Evolutionary conservation across 2,797 vertebrate genomes (phyloP), one percentile per base, ranked within the genome.

Genomic region (Pseudomugil tenellus): DNA sequence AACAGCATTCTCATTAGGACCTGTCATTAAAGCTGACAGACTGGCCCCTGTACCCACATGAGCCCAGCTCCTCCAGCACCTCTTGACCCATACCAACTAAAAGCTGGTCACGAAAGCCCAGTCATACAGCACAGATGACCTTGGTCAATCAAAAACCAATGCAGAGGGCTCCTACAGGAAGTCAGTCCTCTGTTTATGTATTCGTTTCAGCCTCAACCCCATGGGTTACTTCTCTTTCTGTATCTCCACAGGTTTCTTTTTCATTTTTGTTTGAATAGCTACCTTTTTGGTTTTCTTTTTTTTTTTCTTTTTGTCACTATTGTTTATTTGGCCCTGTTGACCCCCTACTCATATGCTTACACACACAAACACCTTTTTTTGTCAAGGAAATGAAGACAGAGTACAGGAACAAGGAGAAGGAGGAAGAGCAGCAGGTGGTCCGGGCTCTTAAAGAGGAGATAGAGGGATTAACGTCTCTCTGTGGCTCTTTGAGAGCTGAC

Each of bases 1-100:
- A 94, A 94, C 84, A 87, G 91, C 91, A 89, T 94, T 95, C 95
- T 98, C 96, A 97, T 98, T 96, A 97, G 94, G 94, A 95, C 70
- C 75, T 96, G 95, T 96, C 95, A 96, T 96, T 95, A 93, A 92
- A 94, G 93, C 89, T 83, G 91, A 94, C 94, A 95, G 93, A 80
- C 80, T 80, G 85, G 90, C 87, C 84, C 75, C 74, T 67, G 70
- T 89, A 90, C 86, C 89, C 91, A 88, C 88, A 65, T 84, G 91
- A 87, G 86, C 68, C 75, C 59, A 81, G 92, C 92, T 92, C 86
- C 65, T 77, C 64, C 79, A 73, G 83, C 67, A 79, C 2, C 88
- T 89, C 93, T 92, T 93, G 91, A 74, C 79, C 81, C 75, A 69
- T 68, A 51, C 67, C 69, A 73, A 61, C 84, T 60, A 79, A 84